These are phyloP conservation scores for Himantopus leucocephalus DNA, from an alignment of 2,113 vertebrate species.

Conservation along the genomic window DNA sequence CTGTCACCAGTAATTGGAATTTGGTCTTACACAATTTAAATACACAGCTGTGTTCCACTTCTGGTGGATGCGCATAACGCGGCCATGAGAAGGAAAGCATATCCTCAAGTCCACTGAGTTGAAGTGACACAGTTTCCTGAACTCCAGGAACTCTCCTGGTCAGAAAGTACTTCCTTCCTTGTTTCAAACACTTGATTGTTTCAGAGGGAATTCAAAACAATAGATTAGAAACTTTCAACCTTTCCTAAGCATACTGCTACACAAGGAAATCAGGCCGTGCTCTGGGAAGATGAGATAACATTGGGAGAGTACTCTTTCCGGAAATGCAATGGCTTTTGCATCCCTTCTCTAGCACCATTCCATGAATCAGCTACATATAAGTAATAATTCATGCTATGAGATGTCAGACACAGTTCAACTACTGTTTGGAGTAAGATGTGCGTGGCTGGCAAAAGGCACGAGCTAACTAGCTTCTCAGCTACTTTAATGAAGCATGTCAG, in stretches of 20 bases:
- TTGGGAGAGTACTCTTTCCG: constrained; percentile 2
- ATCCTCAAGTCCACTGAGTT: not conserved
- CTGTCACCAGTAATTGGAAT: not conserved
- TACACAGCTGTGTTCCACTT: not conserved
- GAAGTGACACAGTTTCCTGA: constrained; percentile 63
- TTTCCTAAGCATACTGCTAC: not conserved
- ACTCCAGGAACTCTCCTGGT: constrained; percentile 70
- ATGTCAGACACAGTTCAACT: not conserved
- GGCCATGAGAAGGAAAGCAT: constrained; percentile 48
- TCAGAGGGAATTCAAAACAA: constrained; percentile 52
- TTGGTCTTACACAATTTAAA: not conserved
- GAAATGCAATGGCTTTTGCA: constrained; percentile 24
- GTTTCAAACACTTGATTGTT: constrained; percentile 47
- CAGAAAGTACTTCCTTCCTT: constrained; percentile 79
- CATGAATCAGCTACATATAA: not conserved
- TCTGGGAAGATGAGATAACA: constrained; percentile 67
- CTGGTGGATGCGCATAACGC: constrained; percentile 35
- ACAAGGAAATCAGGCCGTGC: constrained; percentile 21
- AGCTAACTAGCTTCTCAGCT: not conserved
- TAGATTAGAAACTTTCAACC: constrained; percentile 7
- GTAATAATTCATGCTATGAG: not conserved
- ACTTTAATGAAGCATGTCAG: not conserved
- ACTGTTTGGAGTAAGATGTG: not conserved
- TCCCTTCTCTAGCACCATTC: not conserved
- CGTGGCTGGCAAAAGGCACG: not conserved